These are phyloP conservation scores for Drosophila lacicola DNA, from an alignment of 2,888 invertebrate genomes.

Conservation along the genomic window DNA sequence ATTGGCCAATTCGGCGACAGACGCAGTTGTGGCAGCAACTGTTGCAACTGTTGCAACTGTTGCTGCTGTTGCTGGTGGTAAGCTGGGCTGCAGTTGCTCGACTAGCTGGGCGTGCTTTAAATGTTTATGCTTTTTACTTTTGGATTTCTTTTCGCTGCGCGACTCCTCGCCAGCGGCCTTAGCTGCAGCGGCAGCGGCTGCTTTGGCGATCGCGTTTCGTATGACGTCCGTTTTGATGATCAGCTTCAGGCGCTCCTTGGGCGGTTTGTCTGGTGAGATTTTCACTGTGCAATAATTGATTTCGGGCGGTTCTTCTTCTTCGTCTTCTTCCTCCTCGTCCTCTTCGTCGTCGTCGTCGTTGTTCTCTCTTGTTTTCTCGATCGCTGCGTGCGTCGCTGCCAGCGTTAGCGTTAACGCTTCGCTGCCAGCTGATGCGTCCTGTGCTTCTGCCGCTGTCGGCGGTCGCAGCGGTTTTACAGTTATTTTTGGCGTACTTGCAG, in stretches of 20 bases:
- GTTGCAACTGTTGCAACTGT: conserved; percentile 24
- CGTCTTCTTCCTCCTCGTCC: conserved; percentile 67
- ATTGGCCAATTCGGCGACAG: conserved; percentile 7
- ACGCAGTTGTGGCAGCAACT: neutral
- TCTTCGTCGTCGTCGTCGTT: conserved; percentile 49
- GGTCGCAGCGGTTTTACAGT: conserved; percentile 77
- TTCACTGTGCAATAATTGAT: conserved; percentile 84
- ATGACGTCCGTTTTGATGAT: conserved; percentile 85
- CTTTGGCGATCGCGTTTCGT: conserved; percentile 83
- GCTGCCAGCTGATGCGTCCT: conserved; percentile 8
- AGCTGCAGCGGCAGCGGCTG: conserved; percentile 82
- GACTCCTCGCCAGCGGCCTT: conserved; percentile 62
- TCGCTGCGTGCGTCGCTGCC: neutral
- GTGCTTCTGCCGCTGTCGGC: conserved; percentile 48
- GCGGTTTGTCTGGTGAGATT: conserved; percentile 85
- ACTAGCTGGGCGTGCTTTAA: conserved; percentile 64
- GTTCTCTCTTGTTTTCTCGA: neutral
- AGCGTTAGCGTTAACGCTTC: conserved; percentile 15
- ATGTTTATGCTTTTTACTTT: conserved; percentile 84
- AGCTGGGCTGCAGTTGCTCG: conserved; percentile 19
- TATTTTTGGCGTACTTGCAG: conserved; percentile 79
- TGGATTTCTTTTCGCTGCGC: conserved; percentile 75
- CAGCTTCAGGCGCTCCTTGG: conserved; percentile 86
- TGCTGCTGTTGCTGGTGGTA: conserved; percentile 20
- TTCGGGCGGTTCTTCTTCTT: conserved; percentile 82